These are phyloP conservation scores for Hyles lineata DNA, from an alignment of 2,888 invertebrate species.

Conservation along the genomic window DNA sequence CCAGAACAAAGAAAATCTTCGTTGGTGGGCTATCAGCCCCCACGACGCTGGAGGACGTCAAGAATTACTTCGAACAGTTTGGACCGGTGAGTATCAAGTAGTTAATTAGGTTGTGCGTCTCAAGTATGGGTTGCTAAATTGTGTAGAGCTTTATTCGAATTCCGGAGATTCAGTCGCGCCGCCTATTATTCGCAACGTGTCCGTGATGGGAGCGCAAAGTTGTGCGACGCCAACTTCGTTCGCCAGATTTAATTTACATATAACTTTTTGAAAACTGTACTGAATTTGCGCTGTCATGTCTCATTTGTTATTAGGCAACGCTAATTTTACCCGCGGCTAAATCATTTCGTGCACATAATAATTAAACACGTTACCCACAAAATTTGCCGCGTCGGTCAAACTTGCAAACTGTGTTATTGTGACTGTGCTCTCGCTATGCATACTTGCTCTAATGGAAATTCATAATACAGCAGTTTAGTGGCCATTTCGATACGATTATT, in stretches of 20 bases:
- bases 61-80: conserved; percentile 99
- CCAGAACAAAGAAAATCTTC: conserved; percentile 99
- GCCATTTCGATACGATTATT: conserved; percentile 41
- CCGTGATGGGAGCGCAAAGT: conserved; percentile 60
- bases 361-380: conserved; percentile 64
- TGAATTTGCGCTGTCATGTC: conserved; percentile 71
- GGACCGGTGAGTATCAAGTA: conserved; percentile 93
- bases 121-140: conserved; percentile 24
- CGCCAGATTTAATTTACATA: conserved; percentile 69
- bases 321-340: conserved; percentile 65
- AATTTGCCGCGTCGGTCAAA: conserved; percentile 62
- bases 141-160: conserved; percentile 34
- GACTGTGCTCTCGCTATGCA: conserved; percentile 52
- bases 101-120: not conserved
- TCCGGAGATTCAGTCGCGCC: conserved; percentile 37
- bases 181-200: conserved; percentile 58
- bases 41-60: conserved; percentile 99
- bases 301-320: conserved; percentile 69
- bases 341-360: conserved; percentile 67
- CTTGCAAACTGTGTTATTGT: conserved; percentile 61
- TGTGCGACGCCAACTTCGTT: conserved; percentile 58
- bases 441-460: conserved; percentile 48
- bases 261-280: conserved; percentile 72
- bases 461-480: conserved; percentile 47
- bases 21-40: conserved; percentile 99